A percentile compares a stretch with the other conserved stretches of the same genome.
phyloP scores from a whole-genome alignment of 2,888 invertebrate species.

The Drosophila demipolita region DNA sequence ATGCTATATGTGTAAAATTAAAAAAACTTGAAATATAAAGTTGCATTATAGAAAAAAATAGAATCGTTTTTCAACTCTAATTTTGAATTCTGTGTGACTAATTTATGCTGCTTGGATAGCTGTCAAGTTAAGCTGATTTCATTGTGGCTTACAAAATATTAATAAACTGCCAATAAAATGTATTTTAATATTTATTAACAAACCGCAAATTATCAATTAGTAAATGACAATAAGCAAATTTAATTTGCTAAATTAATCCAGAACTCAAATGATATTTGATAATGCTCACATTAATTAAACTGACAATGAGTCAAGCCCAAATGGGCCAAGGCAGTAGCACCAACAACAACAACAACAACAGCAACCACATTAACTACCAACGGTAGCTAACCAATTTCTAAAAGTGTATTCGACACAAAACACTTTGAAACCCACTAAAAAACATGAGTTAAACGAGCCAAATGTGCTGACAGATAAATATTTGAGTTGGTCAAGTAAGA shows the following conservation, averaged over 20 bases:
- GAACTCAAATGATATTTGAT: conserved; percentile 10
- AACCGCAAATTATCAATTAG: background rate
- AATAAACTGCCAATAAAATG: background rate
- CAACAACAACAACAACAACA: conserved; percentile 39
- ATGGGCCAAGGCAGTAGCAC: conserved; percentile 43
- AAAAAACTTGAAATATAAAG: background rate
- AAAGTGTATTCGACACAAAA: conserved; percentile 58
- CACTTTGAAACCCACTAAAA: conserved; percentile 1
- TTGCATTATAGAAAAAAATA: background rate
- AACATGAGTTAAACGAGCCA: conserved; percentile 4
- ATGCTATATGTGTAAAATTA: background rate
- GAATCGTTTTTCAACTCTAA: background rate
- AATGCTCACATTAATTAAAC: conserved; percentile 4
- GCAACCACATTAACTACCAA: conserved; percentile 25
- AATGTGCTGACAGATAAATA: conserved; percentile 15
- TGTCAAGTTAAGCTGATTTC: background rate
- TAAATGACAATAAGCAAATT: background rate
- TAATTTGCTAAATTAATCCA: conserved; percentile 8
- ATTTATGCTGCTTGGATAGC: no score
- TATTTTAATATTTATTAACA: background rate
- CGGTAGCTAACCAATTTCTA: conserved; percentile 42
- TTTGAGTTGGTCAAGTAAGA: conserved; percentile 25
- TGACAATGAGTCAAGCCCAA: conserved; percentile 22
- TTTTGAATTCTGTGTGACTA: background rate
- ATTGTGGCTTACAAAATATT: background rate